Base-by-base conservation (phyloP, 2,113 vertebrate genomes). In the Ia io region DNA sequence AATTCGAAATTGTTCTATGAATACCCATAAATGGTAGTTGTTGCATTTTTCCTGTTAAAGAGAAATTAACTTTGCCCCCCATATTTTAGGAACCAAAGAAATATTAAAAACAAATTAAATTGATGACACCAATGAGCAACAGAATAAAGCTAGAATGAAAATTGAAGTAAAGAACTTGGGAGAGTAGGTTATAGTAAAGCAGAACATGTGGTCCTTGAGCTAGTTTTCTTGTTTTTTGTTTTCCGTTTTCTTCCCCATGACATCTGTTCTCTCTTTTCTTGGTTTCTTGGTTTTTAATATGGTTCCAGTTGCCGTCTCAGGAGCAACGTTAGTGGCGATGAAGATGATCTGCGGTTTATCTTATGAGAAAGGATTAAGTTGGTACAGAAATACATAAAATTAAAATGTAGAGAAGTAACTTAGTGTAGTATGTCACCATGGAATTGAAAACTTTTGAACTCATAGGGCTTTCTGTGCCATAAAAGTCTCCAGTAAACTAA, bases 401-500 rank as follows among this genome's bases (percentile, higher is more conserved):
- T 14, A 82, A 18, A 67, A 78, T 25, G 69, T 3, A 71, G 67
- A 85, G 67, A 88, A 88, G 18, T 20, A 80, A 20, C 13, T 11
- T 59, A 74, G 2, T 87, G 90, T 78, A 76, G 51, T 42, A 47
- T 28, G 22, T 74, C 16, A 44, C 77, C 77, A 2, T 40, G 28
- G 71, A 84, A 12, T 37, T 63, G 23, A 96, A 84, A 61, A 30
- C 18, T 61, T 92, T 90, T 78, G 63, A 69, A 16, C n/a, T 70
- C 5, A 32, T 78, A 56, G 63, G 22, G 22, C 42, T 87, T 90
- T 63, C 47, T 49, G 49, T 71, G 51, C 8, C 63, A 83, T 17
- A 76, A 67, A 94, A 89, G 83, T 61, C n/a, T 90, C 89, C 84
- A 85, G 76, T 51, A 74, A 80, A 70, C 67, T 77, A 23, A 91